Percentiles rank a stretch among this genome's conserved stretches.
Evolutionary conservation across 2,888 invertebrate species (phyloP).

Genomic region (Patella ulyssiponensis): DNA sequence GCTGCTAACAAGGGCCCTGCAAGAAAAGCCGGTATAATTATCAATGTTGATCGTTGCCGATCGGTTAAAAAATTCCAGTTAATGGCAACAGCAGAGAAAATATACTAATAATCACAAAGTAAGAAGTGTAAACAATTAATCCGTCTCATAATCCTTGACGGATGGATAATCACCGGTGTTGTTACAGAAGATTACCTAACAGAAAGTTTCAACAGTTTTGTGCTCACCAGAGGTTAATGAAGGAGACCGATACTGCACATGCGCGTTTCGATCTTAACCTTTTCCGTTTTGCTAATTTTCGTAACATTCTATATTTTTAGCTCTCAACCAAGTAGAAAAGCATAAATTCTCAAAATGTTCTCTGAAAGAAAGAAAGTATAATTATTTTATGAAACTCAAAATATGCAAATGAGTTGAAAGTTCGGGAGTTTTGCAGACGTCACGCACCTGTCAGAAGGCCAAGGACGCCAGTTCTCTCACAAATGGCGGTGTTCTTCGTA

Average conservation of each 20-base stretch:
- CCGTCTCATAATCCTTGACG: not conserved
- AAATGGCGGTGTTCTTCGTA: constrained; percentile 90
- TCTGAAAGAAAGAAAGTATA: too few relatives aligned
- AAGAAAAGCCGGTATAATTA: constrained; percentile 33
- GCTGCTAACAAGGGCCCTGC: constrained; percentile 30
- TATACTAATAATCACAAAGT: not conserved
- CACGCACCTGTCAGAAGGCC: not conserved
- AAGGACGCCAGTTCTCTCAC: constrained; percentile 27
- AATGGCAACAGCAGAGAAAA: not conserved
- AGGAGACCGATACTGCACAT: not conserved
- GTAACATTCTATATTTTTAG: not conserved
- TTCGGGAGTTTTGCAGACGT: too few relatives aligned
- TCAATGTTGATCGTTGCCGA: too few relatives aligned
- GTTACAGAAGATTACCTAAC: constrained; percentile 5
- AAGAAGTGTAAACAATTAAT: not conserved
- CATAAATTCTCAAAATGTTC: too few relatives aligned
- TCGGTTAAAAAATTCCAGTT: too few relatives aligned
- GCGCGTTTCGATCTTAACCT: not conserved
- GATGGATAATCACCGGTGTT: not conserved
- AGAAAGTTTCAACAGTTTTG: not conserved
- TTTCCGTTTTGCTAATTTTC: not conserved
- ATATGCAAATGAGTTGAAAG: too few relatives aligned
- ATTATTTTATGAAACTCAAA: too few relatives aligned
- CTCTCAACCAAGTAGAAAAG: too few relatives aligned
- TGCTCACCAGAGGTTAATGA: constrained; percentile 13